Conservation (phyloP, 2,113 vertebrate species). For the Vimba vimba region DNA sequence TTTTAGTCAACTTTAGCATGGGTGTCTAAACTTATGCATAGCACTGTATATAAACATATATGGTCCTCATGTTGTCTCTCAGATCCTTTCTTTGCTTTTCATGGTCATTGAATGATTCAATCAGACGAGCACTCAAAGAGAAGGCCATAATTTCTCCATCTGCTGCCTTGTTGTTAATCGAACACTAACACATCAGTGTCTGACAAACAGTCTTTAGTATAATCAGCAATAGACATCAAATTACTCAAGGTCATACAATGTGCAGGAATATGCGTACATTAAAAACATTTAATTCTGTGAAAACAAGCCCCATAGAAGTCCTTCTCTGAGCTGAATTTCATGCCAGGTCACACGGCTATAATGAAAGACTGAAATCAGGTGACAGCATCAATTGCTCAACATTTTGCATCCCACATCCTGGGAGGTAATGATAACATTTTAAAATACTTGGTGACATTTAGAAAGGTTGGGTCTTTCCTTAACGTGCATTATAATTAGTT, state of each 20-base stretch:
- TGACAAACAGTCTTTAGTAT: not conserved
- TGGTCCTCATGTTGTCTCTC: not conserved
- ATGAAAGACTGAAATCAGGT: not conserved
- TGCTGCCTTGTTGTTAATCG: slow-evolving; percentile 30
- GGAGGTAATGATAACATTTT: slow-evolving; percentile 17
- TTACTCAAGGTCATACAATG: not conserved
- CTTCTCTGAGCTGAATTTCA: not conserved
- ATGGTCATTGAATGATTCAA: slow-evolving; percentile 35
- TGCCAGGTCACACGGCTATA: not conserved
- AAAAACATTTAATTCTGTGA: not conserved
- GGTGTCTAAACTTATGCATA: no score
- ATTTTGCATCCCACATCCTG: slow-evolving; percentile 7
- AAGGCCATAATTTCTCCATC: slow-evolving; percentile 14
- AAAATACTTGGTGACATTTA: slow-evolving; percentile 10
- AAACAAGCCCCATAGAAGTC: not conserved
- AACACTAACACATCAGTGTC: slow-evolving; percentile 5
- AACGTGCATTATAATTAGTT: not conserved
- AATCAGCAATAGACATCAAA: not conserved
- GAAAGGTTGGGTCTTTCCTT: slow-evolving; percentile 6
- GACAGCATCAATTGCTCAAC: not conserved
- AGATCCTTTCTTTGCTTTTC: slow-evolving; percentile 24
- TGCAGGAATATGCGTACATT: not conserved
- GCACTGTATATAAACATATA: no score
- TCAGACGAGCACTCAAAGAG: slow-evolving; percentile 25
- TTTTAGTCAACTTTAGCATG: no score